A percentile compares a stretch with the other conserved stretches of the same genome.
Conservation (phyloP, 2,113 vertebrate genomes). For the Percopsis transmontana region DNA sequence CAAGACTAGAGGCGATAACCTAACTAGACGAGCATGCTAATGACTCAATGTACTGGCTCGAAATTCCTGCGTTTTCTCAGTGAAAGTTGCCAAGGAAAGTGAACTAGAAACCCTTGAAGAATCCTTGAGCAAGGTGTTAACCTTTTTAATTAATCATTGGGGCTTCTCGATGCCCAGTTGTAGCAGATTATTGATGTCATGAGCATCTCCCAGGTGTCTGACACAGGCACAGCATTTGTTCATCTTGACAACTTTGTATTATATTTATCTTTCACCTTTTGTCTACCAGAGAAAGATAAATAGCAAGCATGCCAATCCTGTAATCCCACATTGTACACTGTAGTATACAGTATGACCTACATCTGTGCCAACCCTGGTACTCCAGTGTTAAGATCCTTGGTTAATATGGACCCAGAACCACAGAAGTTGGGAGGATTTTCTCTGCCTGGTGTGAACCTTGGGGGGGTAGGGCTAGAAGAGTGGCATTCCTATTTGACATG, state of each 20-base stretch:
- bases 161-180: no score
- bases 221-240: no score
- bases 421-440: conserved; percentile 46
- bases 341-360: no score
- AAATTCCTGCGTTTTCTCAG: not conserved
- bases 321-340: no score
- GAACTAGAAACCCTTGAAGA: not conserved
- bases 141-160: no score
- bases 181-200: no score
- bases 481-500: conserved; percentile 49
- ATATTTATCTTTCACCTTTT: no score
- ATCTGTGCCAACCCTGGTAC: no score
- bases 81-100: not conserved
- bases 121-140: not conserved
- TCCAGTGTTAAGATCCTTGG: not conserved
- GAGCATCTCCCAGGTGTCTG: no score
- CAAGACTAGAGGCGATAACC: not conserved
- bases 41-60: not conserved
- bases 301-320: no score
- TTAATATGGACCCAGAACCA: not conserved
- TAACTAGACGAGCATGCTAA: not conserved
- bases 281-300: no score
- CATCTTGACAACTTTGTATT: no score
- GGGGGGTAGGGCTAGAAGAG: conserved; percentile 16
- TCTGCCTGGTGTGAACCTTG: conserved; percentile 30